Evolutionary conservation across 2,113 vertebrate genomes (phyloP), one percentile per base, ranked within the genome.

Genomic region (Alosa alosa): DNA sequence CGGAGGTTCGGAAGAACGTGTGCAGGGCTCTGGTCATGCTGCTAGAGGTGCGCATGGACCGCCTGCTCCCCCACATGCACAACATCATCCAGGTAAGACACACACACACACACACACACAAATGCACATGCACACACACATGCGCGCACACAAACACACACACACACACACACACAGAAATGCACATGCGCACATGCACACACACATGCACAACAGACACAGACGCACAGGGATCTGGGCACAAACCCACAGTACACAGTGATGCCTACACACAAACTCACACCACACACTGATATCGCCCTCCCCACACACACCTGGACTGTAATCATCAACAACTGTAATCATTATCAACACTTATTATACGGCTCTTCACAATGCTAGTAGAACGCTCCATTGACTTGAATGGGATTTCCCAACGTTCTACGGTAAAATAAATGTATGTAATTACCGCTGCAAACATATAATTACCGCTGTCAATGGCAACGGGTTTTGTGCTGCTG

Each of bases 11-110:
- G 84, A 99, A 98, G 94, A 99, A 99, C 17, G 98, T 99, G 83
- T 99, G 98, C 86, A 95, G 98, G 85, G 98, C 98, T n/a, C 95
- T 99, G 11, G 98, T 99, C 84, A 99, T 99, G 98, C 90, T 99
- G 88, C 95, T 99, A 60, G 98, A 99, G 93, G 97, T 99, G 88
- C 96, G 98, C 11, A 97, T 99, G 95, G 98, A 99, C 90, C 97
- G 98, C 1, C 95, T 99, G 0, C 96, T 99, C 91, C 98, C 98
- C 82, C 98, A 99, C 91, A 99, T 99, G 98, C 98, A 98, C 90
- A 98, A 97, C 93, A 99, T 99, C 92, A 94, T 99, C 25, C 97
- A 99, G 96, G 98, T 99, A 91, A 96, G 89, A 83, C 47, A 22
- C 46, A 47, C 52, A 46, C 31, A 0, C n/a, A 17, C n/a, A 31